Evolutionary conservation across 2,797 vertebrate species (phyloP).

Genomic region (Streptopelia turtur): DNA sequence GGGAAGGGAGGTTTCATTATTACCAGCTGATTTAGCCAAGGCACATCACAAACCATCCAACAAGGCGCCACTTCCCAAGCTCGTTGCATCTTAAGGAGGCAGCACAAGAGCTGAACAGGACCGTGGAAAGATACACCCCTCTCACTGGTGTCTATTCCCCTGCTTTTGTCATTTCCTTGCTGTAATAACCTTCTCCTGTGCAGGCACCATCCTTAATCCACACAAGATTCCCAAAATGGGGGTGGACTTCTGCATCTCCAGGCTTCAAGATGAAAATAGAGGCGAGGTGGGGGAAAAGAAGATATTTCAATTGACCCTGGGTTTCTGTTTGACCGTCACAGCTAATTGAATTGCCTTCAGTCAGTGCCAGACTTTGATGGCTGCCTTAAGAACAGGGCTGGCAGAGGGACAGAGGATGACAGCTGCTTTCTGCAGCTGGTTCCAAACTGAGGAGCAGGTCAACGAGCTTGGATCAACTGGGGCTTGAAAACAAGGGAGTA

Average conservation of each 20-base stretch:
- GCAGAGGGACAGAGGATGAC: slow-evolving; percentile 59
- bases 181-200: not conserved
- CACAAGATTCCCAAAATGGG: not conserved
- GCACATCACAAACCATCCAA: not conserved
- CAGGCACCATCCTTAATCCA: not conserved
- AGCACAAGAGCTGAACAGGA: not conserved
- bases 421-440: slow-evolving; percentile 62
- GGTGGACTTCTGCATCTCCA: not conserved
- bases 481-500: slow-evolving; percentile 29
- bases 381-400: slow-evolving; percentile 50
- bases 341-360: slow-evolving; percentile 70
- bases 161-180: not conserved
- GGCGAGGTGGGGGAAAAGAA: too few species aligned
- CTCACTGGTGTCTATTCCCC: not conserved
- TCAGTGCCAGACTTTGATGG: slow-evolving; percentile 49
- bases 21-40: not conserved
- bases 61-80: not conserved
- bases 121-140: not conserved
- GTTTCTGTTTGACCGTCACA: slow-evolving; percentile 61
- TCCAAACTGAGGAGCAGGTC: slow-evolving; percentile 38
- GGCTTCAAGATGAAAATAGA: not conserved
- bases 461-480: slow-evolving; percentile 19
- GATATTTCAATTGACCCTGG: not conserved
- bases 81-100: not conserved
- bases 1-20: not conserved